A percentile compares a stretch with the other conserved stretches of the same genome.
These are phyloP conservation scores for Drosophila teissieri DNA, from an alignment of 1,140 invertebrate species.

Conservation along the genomic window DNA sequence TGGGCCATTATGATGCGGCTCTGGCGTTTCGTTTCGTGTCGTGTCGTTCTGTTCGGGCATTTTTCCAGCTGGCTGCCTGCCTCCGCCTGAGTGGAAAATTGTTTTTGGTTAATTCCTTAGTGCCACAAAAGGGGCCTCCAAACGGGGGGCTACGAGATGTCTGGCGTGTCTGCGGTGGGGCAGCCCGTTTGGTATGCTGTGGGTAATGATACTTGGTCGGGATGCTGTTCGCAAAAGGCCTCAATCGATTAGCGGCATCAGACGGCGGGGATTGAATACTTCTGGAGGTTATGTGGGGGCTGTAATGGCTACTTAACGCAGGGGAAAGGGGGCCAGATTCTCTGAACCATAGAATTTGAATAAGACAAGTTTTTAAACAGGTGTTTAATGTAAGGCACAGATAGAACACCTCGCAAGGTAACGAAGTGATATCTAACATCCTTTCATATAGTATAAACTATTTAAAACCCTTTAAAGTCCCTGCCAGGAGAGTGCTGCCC, in stretches of 20 bases:
- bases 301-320: neutral
- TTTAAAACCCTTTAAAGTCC: neutral
- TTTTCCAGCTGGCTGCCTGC: conserved; percentile 75
- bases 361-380: neutral
- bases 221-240: neutral
- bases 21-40: neutral
- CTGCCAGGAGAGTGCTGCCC: neutral
- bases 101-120: conserved; percentile 70
- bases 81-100: conserved; percentile 77
- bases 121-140: conserved; percentile 1
- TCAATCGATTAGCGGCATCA: conserved; percentile 35
- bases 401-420: neutral
- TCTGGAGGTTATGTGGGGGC: neutral
- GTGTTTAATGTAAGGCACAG: no score
- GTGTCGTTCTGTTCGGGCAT: conserved; percentile 34
- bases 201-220: conserved; percentile 14
- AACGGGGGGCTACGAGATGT: conserved; percentile 26
- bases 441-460: neutral
- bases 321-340: neutral
- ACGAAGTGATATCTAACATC: neutral
- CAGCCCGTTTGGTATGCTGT: conserved; percentile 52
- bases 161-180: conserved; percentile 32
- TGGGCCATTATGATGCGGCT: conserved; percentile 37
- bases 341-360: no score
- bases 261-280: conserved; percentile 5